Evolutionary conservation across 2,797 vertebrate genomes (phyloP).

Genomic region (Neosilurus mollespiculum): DNA sequence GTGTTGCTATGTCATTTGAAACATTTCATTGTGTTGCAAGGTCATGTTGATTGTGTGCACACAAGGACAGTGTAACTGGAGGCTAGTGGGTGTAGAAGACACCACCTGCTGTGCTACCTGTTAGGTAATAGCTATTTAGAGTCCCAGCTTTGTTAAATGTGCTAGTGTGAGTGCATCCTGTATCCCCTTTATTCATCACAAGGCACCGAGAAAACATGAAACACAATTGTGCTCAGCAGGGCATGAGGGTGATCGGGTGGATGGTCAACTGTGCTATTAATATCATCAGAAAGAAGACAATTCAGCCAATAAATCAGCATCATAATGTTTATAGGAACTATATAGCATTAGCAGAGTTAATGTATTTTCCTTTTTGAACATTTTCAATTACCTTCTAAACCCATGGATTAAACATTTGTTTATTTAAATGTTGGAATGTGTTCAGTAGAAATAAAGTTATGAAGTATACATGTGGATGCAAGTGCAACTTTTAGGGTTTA

Average conservation of each 20-base stretch:
- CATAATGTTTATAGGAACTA: background rate
- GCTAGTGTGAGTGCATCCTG: background rate
- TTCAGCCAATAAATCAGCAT: conserved; percentile 8
- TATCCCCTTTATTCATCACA: conserved; percentile 5
- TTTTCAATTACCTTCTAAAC: background rate
- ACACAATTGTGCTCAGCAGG: conserved; percentile 25
- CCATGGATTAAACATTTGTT: too few species aligned
- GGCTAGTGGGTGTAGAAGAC: background rate
- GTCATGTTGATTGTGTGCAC: conserved; percentile 11
- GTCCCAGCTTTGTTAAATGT: conserved; percentile 20
- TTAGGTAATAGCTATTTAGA: conserved; percentile 36
- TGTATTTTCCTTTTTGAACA: background rate
- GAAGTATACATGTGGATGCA: background rate
- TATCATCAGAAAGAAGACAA: background rate
- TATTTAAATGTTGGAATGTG: background rate
- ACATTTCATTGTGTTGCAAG: conserved; percentile 1
- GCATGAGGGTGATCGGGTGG: background rate
- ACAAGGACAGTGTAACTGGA: background rate
- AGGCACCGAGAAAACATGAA: background rate
- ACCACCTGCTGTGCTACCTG: conserved; percentile 32
- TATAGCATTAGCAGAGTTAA: background rate
- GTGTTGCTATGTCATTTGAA: background rate
- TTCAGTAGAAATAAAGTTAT: background rate
- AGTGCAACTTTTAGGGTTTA: background rate
- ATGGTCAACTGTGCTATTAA: conserved; percentile 5